Conservation (phyloP, 2,888 invertebrate genomes). For the Serrognathus titanus region DNA sequence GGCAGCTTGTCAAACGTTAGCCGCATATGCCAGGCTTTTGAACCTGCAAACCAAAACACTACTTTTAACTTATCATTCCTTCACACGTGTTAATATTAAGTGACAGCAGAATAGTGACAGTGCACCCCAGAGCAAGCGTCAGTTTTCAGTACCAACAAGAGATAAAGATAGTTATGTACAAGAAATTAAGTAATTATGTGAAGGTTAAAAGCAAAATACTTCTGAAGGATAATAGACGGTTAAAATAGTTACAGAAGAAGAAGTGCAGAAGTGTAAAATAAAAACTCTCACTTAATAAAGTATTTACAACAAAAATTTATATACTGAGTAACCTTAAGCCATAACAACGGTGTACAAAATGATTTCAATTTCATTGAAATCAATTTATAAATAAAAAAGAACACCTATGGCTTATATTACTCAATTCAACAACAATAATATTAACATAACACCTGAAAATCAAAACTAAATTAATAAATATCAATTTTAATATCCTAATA, state of each 20-base stretch:
- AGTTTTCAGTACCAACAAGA: constrained; percentile 17
- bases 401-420: too few relatives aligned
- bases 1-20: constrained; percentile 91
- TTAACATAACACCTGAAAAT: too few relatives aligned
- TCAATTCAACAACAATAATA: too few relatives aligned
- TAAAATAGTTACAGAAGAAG: background rate
- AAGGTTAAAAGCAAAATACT: constrained; percentile 6
- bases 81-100: constrained; percentile 29
- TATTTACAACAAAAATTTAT: too few relatives aligned
- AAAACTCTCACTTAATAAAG: too few relatives aligned
- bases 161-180: constrained; percentile 1
- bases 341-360: too few relatives aligned
- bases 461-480: too few relatives aligned
- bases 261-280: too few relatives aligned
- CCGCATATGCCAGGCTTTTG: constrained; percentile 94
- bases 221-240: constrained; percentile 3
- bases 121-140: constrained; percentile 44
- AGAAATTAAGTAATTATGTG: constrained; percentile 2
- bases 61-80: constrained; percentile 12
- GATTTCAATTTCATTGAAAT: too few relatives aligned
- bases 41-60: constrained; percentile 63
- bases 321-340: too few relatives aligned
- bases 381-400: too few relatives aligned
- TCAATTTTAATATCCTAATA: too few relatives aligned
- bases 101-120: constrained; percentile 49